Evolutionary conservation across 2,113 vertebrate species (phyloP).

Genomic region (Rynchops niger): DNA sequence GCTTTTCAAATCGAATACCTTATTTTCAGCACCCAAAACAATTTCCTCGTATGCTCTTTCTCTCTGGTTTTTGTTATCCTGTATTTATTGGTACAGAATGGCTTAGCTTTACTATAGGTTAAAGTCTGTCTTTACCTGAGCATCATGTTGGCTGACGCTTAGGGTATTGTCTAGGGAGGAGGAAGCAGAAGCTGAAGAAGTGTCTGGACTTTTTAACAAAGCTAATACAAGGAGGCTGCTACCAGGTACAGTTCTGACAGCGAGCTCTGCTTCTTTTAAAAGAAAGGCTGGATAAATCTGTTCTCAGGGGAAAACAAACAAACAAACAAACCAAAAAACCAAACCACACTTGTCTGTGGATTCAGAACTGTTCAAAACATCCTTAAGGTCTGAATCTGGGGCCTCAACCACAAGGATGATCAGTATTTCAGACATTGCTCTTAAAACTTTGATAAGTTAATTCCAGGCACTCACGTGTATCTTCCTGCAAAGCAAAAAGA

Average conservation of each 20-base stretch:
- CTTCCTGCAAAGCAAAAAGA: background rate
- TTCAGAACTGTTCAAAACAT: background rate
- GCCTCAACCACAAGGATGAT: background rate
- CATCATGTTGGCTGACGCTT: background rate
- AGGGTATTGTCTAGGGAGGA: background rate
- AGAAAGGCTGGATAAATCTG: background rate
- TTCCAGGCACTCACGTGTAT: background rate
- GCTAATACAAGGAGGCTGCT: background rate
- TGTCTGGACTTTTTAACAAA: background rate
- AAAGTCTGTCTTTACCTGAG: background rate
- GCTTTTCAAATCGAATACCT: background rate
- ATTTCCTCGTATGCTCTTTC: background rate
- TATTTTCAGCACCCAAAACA: background rate
- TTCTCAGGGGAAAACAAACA: background rate
- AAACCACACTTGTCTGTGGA: background rate
- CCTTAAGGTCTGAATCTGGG: background rate
- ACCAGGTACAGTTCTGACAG: background rate
- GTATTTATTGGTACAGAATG: background rate
- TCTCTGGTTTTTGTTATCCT: background rate
- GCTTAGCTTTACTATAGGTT: background rate
- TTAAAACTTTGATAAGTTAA: background rate
- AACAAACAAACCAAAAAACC: background rate
- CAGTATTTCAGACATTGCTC: background rate
- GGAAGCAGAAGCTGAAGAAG: background rate
- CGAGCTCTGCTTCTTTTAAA: background rate